Base-by-base conservation (phyloP, 2,888 invertebrate species). In the Melieria picta region DNA sequence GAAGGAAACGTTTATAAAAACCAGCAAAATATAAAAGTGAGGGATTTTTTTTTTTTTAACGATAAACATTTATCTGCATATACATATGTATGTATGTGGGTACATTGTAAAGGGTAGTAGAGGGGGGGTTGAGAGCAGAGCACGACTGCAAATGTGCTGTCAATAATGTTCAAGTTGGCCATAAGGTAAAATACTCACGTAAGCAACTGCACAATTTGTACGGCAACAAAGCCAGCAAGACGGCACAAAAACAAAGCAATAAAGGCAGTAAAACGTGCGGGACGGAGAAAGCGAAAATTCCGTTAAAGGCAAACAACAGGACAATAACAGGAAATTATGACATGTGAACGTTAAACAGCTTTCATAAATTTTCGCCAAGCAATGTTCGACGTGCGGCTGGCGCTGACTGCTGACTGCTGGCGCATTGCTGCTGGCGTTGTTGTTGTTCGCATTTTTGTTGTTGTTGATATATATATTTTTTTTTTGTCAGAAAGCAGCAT, bases 401-500 rank as follows among this genome's bases (percentile, higher is more conserved):
- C 10, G 43, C 5, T 50, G 43, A 9, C 4, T 5, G 30, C n/a
- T 45, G 42, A 9, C 50, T 48, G 13, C 9, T 5, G 13, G 45
- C 67, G 57, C n/a, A n/a, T n/a, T n/a, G n/a, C 50, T 48, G 13
- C 9, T 5, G 13, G 45, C 67, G 57, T 55, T 46, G 46, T 64
- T 50, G 52, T n/a, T 65, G 55, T 72, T 65, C 63, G 11, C 56
- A 60, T 65, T 52, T 68, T 52, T 69, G 46, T 65, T 68, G 16
- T 50, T 73, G 67, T 72, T 72, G 43, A 72, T 66, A 65, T 65
- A 69, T 66, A 50, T 69, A 65, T 60, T 64, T 67, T 30, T 16
- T 30, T 30, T 30, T 30, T 30, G 3, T 30, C 30, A 30, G 30
- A 30, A 30, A 30, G 30, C 30, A 30, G 30, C 30, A 30, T 30